Conservation (phyloP, 2,888 invertebrate species). For the Aradus depressus region DNA sequence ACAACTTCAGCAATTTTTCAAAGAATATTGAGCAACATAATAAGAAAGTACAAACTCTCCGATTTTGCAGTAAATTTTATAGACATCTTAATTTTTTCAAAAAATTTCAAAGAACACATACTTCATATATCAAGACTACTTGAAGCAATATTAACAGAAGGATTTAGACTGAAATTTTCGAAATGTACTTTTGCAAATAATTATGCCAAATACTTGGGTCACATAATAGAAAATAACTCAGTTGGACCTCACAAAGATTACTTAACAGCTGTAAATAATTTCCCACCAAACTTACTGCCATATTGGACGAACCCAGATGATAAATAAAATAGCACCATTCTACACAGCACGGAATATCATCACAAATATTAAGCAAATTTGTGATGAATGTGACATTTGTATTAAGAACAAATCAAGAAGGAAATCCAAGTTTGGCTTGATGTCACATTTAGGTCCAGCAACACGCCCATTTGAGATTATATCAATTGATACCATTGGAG, state of each 20-base stretch:
- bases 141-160: constrained; percentile 16
- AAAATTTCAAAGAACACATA: constrained; percentile 16
- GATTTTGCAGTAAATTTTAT: constrained; percentile 12
- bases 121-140: constrained; percentile 11
- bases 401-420: too few relatives aligned
- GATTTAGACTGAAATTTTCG: constrained; percentile 19
- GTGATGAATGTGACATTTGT: too few relatives aligned
- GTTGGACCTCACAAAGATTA: constrained; percentile 16
- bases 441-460: too few relatives aligned
- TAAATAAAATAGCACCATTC: too few relatives aligned
- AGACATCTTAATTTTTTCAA: constrained; percentile 22
- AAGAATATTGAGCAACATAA: constrained; percentile 13
- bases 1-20: constrained; percentile 19
- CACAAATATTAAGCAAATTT: too few relatives aligned
- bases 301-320: too few relatives aligned
- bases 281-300: too few relatives aligned
- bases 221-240: constrained; percentile 15
- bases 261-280: constrained; percentile 11
- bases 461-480: too few relatives aligned
- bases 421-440: too few relatives aligned
- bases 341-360: too few relatives aligned
- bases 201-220: constrained; percentile 20
- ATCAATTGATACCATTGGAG: too few relatives aligned
- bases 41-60: constrained; percentile 9
- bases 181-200: constrained; percentile 19